Base-by-base conservation (phyloP, 1,140 invertebrate species). In the Drosophila ananassae region DNA sequence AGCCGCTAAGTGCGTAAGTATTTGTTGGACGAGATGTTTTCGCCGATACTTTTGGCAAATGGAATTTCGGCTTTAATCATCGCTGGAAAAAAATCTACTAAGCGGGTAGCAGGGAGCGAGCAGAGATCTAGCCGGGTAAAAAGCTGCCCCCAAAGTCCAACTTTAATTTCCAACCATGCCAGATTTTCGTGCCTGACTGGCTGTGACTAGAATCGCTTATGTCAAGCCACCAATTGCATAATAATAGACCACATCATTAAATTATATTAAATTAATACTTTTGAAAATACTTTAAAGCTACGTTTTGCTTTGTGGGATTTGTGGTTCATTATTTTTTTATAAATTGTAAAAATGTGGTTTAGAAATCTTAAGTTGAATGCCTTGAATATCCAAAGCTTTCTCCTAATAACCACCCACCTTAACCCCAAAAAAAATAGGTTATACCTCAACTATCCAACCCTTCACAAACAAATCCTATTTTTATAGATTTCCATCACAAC, bases 21-120 rank as follows among this genome's bases (percentile, higher is more conserved):
- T 72, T 72, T 72, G 68, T 72, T 72, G 55, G 67, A 71, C 67
- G 67, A 69, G 67, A 71, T 71, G 67, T 71, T 69, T 69, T 69
- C 63, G 66, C 55, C 47, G 28, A 60, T 72, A 47, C 12, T 72
- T 72, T 72, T 72, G 68, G 68, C 37, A 28, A 72, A 60, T 52
- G 68, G 68, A 72, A 72, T 72, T 44, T 72, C 1, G 64, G 32
- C 64, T 71, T 50, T 57, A 71, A 71, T 71, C 67, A 57, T 57
- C 8, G 39, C 10, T 37, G 10, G 1, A 37, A 37, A 10, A 12
- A n/a, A 10, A 37, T 10, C 7, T n/a, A 37, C 17, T n/a, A 28
- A 30, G 46, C 47, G 13, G n/a, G 3, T 13, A 1, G 24, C 1
- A 12, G 28, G 10, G 34, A 1, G 34, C 10, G 10, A n/a, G 12